Base-by-base conservation (phyloP, 2,113 vertebrate species). In the Lanius ludovicianus region DNA sequence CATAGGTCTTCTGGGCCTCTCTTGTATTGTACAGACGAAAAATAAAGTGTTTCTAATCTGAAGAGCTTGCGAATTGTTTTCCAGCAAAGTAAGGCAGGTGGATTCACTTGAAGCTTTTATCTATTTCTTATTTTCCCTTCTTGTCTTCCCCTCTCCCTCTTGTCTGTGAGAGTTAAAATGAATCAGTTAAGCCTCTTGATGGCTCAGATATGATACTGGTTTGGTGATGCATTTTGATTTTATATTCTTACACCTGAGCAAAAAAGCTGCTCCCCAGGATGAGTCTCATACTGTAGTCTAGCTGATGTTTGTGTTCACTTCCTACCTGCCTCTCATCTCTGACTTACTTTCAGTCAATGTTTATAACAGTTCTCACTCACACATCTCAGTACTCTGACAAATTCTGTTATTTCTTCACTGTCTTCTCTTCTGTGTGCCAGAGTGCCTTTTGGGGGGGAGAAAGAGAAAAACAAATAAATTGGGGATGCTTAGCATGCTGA, bases 21-120 rank as follows among this genome's bases (percentile, higher is more conserved):
- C 55, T 52, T 94, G 55, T 96, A 71, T 84, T 88, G 60, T 86
- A 63, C 15, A 90, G 79, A 88, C 55, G 80, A 85, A 96, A 70
- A 96, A 96, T 95, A 96, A 96, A 96, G 71, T 69, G 39, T 85
- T 94, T 65, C 52, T 77, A 55, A 63, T 73, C 33, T 63, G 27
- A 86, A 86, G 42, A 85, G 47, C 52, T 96, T 42, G 23, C 16
- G 28, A 46, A 55, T 95, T 25, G 10, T 79, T 94, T 94, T 85
- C 74, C 47, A 10, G n/a, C 24, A 44, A 30, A 49, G 19, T 15
- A 71, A 84, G 57, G 31, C 56, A 68, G 56, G 35, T 84, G 60
- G 44, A 90, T 90, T 91, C 64, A n/a, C n/a, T 76, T 63, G 50
- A 74, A 86, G 35, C 47, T 74, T 89, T 84, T 93, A n/a, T 42